These are phyloP conservation scores for Muraenolepis orangiensis DNA, from an alignment of 2,797 vertebrate species.

Conservation along the genomic window DNA sequence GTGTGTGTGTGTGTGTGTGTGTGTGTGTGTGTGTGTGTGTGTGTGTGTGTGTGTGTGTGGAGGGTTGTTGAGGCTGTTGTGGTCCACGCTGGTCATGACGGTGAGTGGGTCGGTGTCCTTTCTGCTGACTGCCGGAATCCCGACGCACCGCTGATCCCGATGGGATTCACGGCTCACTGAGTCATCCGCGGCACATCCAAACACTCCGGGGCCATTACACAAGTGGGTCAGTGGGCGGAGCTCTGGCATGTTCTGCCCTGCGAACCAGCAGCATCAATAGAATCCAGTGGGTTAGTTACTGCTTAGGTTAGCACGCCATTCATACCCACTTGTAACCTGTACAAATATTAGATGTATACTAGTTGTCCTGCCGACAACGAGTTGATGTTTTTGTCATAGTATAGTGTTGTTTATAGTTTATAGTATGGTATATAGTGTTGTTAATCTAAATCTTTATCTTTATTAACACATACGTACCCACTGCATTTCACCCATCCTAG, in stretches of 20 bases:
- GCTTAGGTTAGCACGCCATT: not conserved
- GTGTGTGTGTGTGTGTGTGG: not conserved
- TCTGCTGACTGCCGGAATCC: constrained; percentile 17
- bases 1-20: not conserved
- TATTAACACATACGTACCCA: too few relatives aligned
- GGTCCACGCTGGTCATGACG: constrained; percentile 26
- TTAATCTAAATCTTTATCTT: too few relatives aligned
- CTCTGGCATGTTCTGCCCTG: not conserved
- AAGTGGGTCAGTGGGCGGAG: not conserved
- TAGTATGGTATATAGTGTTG: too few relatives aligned
- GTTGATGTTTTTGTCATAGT: too few relatives aligned
- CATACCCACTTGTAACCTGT: not conserved
- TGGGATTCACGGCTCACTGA: constrained; percentile 39
- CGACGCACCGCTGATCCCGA: constrained; percentile 24
- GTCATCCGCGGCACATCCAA: constrained; percentile 29
- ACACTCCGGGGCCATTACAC: constrained; percentile 28
- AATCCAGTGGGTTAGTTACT: not conserved
- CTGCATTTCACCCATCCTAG: too few relatives aligned
- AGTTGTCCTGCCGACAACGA: too few relatives aligned
- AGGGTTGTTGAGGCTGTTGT: not conserved
- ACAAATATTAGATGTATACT: not conserved
- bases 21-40: not conserved
- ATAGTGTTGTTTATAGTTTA: too few relatives aligned
- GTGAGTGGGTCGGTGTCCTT: not conserved
- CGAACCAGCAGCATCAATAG: not conserved